Base-by-base conservation (phyloP, 2,113 vertebrate genomes). In the Lophochroa leadbeateri region DNA sequence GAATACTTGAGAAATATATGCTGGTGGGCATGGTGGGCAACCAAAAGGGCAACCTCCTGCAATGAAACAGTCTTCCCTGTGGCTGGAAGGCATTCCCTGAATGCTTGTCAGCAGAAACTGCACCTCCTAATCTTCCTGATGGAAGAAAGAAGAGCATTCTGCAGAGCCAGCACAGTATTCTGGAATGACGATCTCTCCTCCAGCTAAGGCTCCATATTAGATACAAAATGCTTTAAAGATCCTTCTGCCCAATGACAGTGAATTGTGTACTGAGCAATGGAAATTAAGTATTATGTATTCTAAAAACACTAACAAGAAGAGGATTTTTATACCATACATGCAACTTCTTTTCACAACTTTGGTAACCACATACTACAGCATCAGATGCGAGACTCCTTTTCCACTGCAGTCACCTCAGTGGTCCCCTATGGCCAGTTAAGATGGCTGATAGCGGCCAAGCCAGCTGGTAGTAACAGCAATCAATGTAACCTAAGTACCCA, bases 361-460 rank as follows among this genome's bases (percentile, higher is more conserved):
- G 50, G 28, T 37, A 82, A 68, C 17, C 35, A 89, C 25, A 19
- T 15, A 39, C 19, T 39, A 39, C 11, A 44, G 55, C 41, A 70
- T 37, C 41, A 70, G 57, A 65, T 14, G 25, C 0, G 0, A 82
- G 57, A 77, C 31, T 35, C 39, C 55, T 57, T 35, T 52, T 47
- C 76, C 29, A 47, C 39, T 41, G 37, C 63, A 43, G 37, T 21
- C 39, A 74, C 13, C 25, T 44, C 49, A 81, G 47, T 21, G 41
- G 43, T 47, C 52, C 43, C 27, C 39, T 55, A 8, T 8, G 15
- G 14, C 25, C 46, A 53, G 27, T 47, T 52, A 46, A 35, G 18
- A 57, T 1, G 57, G n/a, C 4, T 69, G 33, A 6, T 18, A 65
- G 7, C 0, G 0, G 41, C n/a, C 46, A 68, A 44, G 13, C 31